Percentiles rank a stretch among this genome's conserved stretches.
Evolutionary conservation across 1,140 invertebrate species (phyloP).

Genomic region (Myzus persicae): DNA sequence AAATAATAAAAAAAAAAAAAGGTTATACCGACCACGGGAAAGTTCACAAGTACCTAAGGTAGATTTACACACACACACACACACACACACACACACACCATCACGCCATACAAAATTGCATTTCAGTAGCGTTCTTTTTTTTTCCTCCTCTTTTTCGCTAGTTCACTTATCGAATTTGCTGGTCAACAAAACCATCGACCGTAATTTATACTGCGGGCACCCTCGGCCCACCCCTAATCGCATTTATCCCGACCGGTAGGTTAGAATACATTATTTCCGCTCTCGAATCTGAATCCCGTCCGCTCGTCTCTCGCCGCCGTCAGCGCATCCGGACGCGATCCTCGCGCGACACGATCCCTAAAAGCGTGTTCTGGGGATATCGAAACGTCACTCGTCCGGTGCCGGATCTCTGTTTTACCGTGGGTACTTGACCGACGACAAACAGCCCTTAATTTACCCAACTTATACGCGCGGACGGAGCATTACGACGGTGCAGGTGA

Average conservation of each 20-base stretch:
- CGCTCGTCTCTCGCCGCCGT: neutral
- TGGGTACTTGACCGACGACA: neutral
- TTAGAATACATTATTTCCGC: constrained; percentile 38
- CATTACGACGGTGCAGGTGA: too few species aligned
- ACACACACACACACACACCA: neutral
- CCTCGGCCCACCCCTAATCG: neutral
- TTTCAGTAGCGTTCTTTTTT: neutral
- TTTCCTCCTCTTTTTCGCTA: neutral
- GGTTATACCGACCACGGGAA: too few species aligned
- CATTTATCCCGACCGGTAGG: neutral
- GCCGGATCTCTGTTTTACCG: neutral
- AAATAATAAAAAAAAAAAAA: neutral
- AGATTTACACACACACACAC: neutral
- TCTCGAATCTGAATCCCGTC: neutral
- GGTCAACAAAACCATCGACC: neutral
- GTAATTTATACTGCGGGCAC: neutral
- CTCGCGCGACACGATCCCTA: neutral
- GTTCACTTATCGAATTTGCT: constrained; percentile 10
- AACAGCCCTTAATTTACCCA: neutral
- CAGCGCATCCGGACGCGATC: neutral
- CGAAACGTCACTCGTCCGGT: neutral
- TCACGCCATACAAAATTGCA: neutral
- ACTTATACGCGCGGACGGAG: neutral
- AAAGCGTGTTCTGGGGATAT: neutral
- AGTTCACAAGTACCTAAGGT: neutral